Base-by-base conservation (phyloP, 2,888 invertebrate species). In the Cephus runcator region DNA sequence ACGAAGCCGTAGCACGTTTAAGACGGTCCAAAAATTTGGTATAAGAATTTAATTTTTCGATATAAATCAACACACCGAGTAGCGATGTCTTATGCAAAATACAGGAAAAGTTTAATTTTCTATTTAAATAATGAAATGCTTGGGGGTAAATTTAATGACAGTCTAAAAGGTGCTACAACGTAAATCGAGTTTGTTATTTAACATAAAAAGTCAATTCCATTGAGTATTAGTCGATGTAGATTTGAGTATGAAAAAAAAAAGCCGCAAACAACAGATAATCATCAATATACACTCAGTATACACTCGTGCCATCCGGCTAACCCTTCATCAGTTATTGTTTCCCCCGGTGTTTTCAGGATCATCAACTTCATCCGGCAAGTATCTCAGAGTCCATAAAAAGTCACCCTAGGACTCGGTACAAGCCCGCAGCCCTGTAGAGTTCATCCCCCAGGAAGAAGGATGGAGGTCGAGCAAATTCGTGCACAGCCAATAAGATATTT, bases 401-500 rank as follows among this genome's bases (percentile, higher is more conserved):
- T 56, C 56, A 56, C 56, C 56, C 56, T 56, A 23, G 23, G 56
- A 23, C 56, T 56, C 56, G 2, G 56, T 56, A 56, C 56, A 56
- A 56, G 9, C 56, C 2, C 56, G 56, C 56, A 56, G 56, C 9
- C 56, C 56, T 23, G 56, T 56, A 56, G 23, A 56, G 56, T 56
- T 23, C 56, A 56, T 23, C 56, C 23, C 23, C 56, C 56, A 56
- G 33, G 23, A 71, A 71, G 33, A 23, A 71, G 33, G 23, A 34
- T 23, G 15, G 30, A 71, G 71, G 23, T 35, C 35, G 34, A 74
- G 74, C 74, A 74, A 74, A 74, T 74, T 74, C 74, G 36, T 74
- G 34, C 34, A n/a, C 34, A 34, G 75, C 80, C 85, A 81, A 86
- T 85, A 85, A 83, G 82, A 79, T 81, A 85, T 85, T 85, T 85